Percentiles rank a stretch among this genome's conserved stretches.
These are phyloP conservation scores for Mormyrus hasselquistii DNA, from an alignment of 2,797 vertebrate species.

Conservation along the genomic window DNA sequence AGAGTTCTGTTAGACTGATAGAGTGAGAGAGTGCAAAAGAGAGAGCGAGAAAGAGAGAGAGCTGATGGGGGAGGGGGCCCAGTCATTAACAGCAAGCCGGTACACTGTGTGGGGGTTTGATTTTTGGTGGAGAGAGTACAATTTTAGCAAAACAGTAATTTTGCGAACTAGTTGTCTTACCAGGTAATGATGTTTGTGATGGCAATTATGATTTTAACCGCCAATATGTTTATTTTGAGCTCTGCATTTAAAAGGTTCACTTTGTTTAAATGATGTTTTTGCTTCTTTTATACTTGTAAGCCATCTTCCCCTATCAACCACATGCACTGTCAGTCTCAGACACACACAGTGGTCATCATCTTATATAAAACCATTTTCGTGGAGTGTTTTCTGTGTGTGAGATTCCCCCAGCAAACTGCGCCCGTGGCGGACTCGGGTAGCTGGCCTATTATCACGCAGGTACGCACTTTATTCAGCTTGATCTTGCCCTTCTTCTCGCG, in stretches of 20 bases:
- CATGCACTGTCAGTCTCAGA: neutral
- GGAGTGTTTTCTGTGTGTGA: neutral
- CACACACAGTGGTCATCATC: neutral
- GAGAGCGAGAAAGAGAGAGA: neutral
- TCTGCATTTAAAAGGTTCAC: neutral
- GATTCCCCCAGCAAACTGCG: neutral
- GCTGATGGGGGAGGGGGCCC: neutral
- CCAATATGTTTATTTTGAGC: neutral
- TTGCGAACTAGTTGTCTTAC: neutral
- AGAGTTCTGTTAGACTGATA: neutral
- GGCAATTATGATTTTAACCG: neutral
- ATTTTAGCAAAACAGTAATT: neutral
- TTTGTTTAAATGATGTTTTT: neutral
- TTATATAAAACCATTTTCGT: neutral
- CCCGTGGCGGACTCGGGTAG: neutral
- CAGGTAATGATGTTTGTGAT: neutral
- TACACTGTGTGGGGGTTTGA: neutral
- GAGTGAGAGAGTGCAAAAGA: neutral
- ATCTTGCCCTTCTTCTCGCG: conserved; percentile 91
- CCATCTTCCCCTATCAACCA: neutral
- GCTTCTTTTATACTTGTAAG: neutral
- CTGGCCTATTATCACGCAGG: neutral
- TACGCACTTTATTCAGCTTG: conserved; percentile 92
- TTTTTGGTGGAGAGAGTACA: neutral
- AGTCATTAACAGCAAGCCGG: neutral